phyloP scores from a whole-genome alignment of 2,113 vertebrate species.

The Elephantulus edwardii region DNA sequence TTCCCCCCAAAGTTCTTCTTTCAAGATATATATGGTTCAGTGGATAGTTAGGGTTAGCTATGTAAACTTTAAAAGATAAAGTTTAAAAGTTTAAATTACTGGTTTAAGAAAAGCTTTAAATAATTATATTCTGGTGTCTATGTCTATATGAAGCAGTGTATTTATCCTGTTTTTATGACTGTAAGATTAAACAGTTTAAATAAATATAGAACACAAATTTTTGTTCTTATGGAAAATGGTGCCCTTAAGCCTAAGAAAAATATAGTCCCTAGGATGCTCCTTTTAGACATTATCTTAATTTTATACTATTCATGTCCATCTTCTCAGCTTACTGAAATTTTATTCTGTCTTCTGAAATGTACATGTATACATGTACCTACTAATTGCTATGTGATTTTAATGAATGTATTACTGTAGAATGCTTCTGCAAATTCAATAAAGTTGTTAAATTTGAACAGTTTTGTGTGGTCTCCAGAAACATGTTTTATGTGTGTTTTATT shows the following conservation, averaged over 20 bases:
- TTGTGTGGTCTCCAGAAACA: constrained; percentile 77
- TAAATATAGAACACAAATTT: neutral
- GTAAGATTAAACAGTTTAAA: constrained; percentile 59
- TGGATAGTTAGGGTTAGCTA: neutral
- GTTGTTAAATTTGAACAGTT: constrained; percentile 76
- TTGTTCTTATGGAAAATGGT: constrained; percentile 55
- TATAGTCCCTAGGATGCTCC: neutral
- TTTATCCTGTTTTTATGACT: constrained; percentile 58
- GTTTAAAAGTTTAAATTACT: constrained; percentile 34
- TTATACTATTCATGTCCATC: constrained; percentile 41
- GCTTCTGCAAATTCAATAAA: constrained; percentile 79
- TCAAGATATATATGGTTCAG: constrained; percentile 31
- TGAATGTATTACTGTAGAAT: constrained; percentile 76
- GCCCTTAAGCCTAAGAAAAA: constrained; percentile 34
- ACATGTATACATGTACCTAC: constrained; percentile 76
- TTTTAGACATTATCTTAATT: constrained; percentile 16
- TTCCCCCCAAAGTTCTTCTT: neutral
- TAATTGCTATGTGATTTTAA: constrained; percentile 69
- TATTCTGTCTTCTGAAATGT: constrained; percentile 72
- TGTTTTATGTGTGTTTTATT: constrained; percentile 78
- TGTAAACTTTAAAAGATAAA: constrained; percentile 52
- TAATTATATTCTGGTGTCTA: constrained; percentile 41
- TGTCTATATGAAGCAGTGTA: constrained; percentile 61
- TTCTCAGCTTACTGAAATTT: constrained; percentile 44
- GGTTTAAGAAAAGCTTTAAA: constrained; percentile 17